A percentile compares a stretch with the other conserved stretches of the same genome.
phyloP scores from a whole-genome alignment of 2,797 vertebrate genomes.

The Esox lucius region DNA sequence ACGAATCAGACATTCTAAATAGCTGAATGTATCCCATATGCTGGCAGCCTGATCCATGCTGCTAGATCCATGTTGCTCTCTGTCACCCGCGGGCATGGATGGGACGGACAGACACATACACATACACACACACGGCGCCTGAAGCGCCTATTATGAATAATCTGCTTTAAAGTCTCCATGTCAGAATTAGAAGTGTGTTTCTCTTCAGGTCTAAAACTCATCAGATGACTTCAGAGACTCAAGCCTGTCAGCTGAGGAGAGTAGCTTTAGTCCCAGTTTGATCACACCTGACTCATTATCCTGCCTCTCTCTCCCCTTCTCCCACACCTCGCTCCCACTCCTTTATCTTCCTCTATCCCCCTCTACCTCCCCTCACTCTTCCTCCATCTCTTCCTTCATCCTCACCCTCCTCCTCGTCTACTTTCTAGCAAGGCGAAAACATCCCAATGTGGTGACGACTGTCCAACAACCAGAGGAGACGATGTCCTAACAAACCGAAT shows the following conservation, averaged over 20 bases:
- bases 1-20: constrained; percentile 4
- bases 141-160: background rate
- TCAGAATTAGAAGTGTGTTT: constrained; percentile 70
- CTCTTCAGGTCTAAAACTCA: constrained; percentile 64
- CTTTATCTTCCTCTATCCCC: background rate
- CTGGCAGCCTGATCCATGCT: no score
- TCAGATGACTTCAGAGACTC: constrained; percentile 57
- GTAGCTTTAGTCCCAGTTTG: constrained; percentile 58
- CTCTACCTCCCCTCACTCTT: background rate
- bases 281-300: constrained; percentile 27
- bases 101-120: constrained; percentile 11
- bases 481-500: background rate
- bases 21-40: background rate
- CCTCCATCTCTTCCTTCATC: background rate
- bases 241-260: constrained; percentile 47
- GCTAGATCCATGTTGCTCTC: background rate
- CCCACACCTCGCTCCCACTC: constrained; percentile 1
- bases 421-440: no score
- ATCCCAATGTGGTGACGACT: no score
- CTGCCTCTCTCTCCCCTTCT: constrained; percentile 6
- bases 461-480: no score
- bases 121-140: constrained; percentile 1
- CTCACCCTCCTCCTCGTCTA: background rate
- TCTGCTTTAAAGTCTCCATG: background rate
- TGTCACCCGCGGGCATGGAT: background rate